A percentile compares a stretch with the other conserved stretches of the same genome.
Evolutionary conservation across 1,140 invertebrate genomes (phyloP).

Genomic region (Lordiphosa stackelbergi): DNA sequence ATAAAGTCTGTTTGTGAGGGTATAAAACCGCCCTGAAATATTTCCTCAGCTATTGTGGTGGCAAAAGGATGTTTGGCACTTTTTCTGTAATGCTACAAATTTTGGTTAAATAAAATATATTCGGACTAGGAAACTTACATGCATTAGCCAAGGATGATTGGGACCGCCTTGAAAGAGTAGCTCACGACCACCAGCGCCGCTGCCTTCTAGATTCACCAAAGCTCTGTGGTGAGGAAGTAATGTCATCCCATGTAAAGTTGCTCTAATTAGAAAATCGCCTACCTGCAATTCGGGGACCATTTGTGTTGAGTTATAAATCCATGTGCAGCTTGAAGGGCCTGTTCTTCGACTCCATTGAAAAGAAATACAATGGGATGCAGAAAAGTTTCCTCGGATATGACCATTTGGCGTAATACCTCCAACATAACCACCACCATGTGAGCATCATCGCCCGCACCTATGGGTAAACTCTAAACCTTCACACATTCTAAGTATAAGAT

Average conservation of each 20-base stretch:
- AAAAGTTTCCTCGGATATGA: conserved; percentile 4
- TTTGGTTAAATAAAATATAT: background rate
- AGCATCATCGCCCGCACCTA: conserved; percentile 92
- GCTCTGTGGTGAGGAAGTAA: too few relatives aligned
- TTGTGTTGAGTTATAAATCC: too few relatives aligned
- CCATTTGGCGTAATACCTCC: conserved; percentile 81
- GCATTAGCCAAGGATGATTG: conserved; percentile 91
- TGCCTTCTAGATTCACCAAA: conserved; percentile 78
- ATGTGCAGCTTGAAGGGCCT: too few relatives aligned
- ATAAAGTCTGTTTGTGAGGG: conserved; percentile 93
- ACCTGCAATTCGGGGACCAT: too few relatives aligned
- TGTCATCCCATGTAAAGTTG: too few relatives aligned
- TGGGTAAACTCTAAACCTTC: too few relatives aligned
- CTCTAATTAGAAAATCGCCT: too few relatives aligned
- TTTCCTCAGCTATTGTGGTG: conserved; percentile 87
- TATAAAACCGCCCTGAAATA: conserved; percentile 90
- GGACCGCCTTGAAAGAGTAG: conserved; percentile 96
- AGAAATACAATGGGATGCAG: conserved; percentile 8
- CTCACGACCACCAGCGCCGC: conserved; percentile 94
- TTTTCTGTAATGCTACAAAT: conserved; percentile 86
- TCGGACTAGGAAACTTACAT: conserved; percentile 78
- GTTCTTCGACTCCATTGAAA: conserved; percentile 1
- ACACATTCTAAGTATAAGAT: too few relatives aligned
- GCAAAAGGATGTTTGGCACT: conserved; percentile 89
- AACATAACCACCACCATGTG: conserved; percentile 94